phyloP scores from a whole-genome alignment of 2,888 invertebrate genomes.

The Coelopa pilipes region DNA sequence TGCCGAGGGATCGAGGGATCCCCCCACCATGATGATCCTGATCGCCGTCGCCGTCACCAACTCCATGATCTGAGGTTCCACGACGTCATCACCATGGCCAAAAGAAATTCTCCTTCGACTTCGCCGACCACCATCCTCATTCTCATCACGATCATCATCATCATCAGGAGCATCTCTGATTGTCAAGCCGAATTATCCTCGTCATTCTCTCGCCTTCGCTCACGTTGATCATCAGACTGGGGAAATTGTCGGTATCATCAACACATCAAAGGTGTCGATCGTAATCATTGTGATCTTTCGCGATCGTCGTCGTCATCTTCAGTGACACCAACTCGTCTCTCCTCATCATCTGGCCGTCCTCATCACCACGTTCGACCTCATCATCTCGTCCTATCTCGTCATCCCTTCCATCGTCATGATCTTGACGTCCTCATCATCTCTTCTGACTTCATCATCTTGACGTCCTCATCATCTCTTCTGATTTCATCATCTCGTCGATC shows the following conservation, averaged over 20 bases:
- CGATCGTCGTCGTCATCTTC: not conserved
- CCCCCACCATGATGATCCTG: not conserved
- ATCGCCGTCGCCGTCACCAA: not conserved
- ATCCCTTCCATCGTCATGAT: not conserved
- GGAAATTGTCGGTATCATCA: too few species aligned
- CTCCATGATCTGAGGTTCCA: not conserved
- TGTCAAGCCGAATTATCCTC: too few species aligned
- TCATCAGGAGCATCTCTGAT: too few species aligned
- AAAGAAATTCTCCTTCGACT: not conserved
- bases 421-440: not conserved
- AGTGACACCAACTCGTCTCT: not conserved
- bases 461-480: not conserved
- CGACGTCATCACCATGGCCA: not conserved
- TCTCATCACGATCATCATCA: too few species aligned
- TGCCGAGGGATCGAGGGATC: not conserved
- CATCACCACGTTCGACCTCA: not conserved
- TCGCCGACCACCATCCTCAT: too few species aligned
- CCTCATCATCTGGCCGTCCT: constrained; percentile 1
- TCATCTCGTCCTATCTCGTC: not conserved
- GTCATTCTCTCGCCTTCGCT: too few species aligned
- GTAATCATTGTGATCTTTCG: too few species aligned
- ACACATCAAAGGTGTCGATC: too few species aligned
- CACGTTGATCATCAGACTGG: too few species aligned
- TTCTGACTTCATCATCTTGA: not conserved
- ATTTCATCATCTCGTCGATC: not conserved